Evolutionary conservation across 1,140 invertebrate species (phyloP).

Genomic region (Monomorium pharaonis): DNA sequence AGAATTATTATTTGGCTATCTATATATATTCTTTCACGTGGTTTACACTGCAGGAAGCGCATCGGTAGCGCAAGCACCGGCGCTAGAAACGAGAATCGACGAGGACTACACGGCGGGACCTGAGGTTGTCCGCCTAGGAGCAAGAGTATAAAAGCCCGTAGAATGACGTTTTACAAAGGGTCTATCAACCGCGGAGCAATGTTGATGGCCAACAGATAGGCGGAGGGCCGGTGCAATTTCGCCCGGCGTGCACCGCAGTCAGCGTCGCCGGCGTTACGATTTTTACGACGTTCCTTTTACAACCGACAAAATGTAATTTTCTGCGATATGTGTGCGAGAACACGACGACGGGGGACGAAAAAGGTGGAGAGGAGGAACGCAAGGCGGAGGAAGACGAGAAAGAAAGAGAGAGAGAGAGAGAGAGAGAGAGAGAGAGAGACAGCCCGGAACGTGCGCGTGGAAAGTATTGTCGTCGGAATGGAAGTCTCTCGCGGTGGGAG

Average conservation of each 20-base stretch:
- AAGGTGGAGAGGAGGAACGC: neutral
- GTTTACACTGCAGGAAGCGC: neutral
- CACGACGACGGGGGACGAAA: slow-evolving; percentile 55
- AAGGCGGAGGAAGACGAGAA: neutral
- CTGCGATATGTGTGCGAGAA: slow-evolving; percentile 78
- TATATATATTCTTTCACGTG: too few species aligned
- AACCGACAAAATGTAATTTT: slow-evolving; percentile 85
- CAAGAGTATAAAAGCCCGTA: slow-evolving; percentile 79
- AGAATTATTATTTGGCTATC: too few species aligned
- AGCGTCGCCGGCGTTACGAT: slow-evolving; percentile 79
- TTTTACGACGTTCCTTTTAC: slow-evolving; percentile 84
- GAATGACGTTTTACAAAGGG: slow-evolving; percentile 83
- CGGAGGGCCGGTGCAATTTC: slow-evolving; percentile 81
- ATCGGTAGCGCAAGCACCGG: neutral
- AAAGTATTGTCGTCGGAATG: slow-evolving; percentile 59
- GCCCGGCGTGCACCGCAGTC: slow-evolving; percentile 74
- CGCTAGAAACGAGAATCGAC: slow-evolving; percentile 38
- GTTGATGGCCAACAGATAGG: slow-evolving; percentile 82
- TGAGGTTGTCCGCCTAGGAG: slow-evolving; percentile 24
- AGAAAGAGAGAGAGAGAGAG: neutral
- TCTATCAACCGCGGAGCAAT: slow-evolving; percentile 83
- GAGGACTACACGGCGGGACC: slow-evolving; percentile 1
- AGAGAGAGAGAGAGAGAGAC: neutral
- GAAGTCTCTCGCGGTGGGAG: slow-evolving; percentile 23
- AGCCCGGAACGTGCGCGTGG: slow-evolving; percentile 1